Conservation (phyloP, 37 sponge, comb jelly and placozoan species). For the Beroe ovata region DNA sequence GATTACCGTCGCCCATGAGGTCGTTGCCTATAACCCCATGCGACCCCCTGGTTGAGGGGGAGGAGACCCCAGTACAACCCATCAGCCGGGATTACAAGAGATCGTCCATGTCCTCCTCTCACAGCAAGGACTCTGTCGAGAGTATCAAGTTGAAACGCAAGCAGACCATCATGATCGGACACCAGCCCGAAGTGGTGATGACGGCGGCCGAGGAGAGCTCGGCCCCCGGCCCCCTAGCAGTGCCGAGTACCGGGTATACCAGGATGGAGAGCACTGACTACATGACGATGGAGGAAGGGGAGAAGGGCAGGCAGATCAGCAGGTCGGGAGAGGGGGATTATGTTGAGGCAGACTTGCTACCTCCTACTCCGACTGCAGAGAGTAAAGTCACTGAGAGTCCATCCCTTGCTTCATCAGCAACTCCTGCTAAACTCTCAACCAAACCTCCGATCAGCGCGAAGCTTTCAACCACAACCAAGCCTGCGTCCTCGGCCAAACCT, state of each 20-base stretch:
- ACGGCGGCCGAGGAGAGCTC: background rate
- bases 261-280: background rate
- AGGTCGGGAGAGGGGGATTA: constrained; percentile 15
- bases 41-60: constrained; percentile 18
- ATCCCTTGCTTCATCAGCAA: too few species aligned
- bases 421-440: too few species aligned
- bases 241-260: background rate
- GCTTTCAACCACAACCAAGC: too few species aligned
- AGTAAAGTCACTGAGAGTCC: too few species aligned
- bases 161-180: constrained; percentile 24
- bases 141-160: constrained; percentile 48
- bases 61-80: background rate
- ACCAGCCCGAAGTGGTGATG: background rate
- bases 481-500: too few species aligned
- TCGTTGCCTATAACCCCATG: background rate
- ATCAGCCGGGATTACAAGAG: constrained; percentile 38
- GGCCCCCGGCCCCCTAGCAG: background rate
- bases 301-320: background rate
- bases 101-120: constrained; percentile 16
- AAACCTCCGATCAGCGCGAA: too few species aligned
- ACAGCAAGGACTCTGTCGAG: constrained; percentile 15
- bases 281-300: background rate
- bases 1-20: background rate
- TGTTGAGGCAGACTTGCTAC: constrained; percentile 9
- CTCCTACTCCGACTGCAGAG: background rate